These are phyloP conservation scores for Melanotaenia boesemani DNA, from an alignment of 2,797 vertebrate genomes.

Conservation along the genomic window DNA sequence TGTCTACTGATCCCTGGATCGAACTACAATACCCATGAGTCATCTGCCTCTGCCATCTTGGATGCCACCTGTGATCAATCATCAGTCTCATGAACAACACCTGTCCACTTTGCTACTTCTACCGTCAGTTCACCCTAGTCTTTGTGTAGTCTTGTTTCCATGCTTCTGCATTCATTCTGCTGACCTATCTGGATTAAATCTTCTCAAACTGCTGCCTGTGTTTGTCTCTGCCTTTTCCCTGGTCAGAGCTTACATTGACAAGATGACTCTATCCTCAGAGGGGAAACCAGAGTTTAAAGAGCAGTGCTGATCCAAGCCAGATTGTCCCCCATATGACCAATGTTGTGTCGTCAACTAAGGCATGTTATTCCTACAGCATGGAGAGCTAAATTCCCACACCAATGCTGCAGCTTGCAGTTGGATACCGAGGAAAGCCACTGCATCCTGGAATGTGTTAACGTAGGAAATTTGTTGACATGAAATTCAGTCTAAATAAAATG, in stretches of 20 bases:
- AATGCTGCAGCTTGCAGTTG: conserved; percentile 9
- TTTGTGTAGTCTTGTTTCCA: no score
- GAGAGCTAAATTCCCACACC: conserved; percentile 51
- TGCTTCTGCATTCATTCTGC: no score
- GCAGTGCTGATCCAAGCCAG: conserved; percentile 32
- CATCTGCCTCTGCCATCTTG: no score
- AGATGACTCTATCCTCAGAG: conserved; percentile 2
- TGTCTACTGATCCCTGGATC: no score
- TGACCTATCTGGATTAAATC: no score
- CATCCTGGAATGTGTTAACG: conserved; percentile 40
- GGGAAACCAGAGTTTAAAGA: conserved; percentile 15
- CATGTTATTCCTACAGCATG: neutral
- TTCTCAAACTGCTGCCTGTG: no score
- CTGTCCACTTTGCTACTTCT: no score
- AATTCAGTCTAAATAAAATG: conserved; percentile 1
- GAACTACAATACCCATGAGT: no score
- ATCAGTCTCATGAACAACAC: no score
- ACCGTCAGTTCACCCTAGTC: no score
- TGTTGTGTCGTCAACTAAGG: conserved; percentile 20
- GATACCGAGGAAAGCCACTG: neutral
- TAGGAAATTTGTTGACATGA: conserved; percentile 51
- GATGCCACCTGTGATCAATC: no score
- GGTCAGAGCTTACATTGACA: neutral
- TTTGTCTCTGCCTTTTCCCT: no score
- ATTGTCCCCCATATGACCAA: conserved; percentile 32